Evolutionary conservation across 2,888 invertebrate species (phyloP), one percentile per base, ranked within the genome.

Genomic region (Chesias legatella): DNA sequence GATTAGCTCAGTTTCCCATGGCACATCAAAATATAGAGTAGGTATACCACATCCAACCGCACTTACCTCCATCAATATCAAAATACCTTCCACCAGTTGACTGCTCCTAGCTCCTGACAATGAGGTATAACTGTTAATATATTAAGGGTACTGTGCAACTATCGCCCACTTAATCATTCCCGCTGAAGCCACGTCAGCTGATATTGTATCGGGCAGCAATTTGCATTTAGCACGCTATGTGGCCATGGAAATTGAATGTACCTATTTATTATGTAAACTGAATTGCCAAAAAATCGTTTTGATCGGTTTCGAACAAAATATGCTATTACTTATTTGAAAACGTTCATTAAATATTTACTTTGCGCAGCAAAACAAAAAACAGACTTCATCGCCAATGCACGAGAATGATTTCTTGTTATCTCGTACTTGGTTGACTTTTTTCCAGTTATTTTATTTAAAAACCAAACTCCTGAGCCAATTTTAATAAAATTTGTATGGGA

Each of bases 101-200:
- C 29, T 38, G 43, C 38, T 21, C 8, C 22, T 33, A 10, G 8
- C 13, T 33, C 11, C 34, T 33, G 30, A 42, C 39, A 50, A 48
- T 48, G 36, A 44, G 33, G 38, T 32, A 49, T 75, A 74, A 71
- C 70, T 70, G 69, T 69, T 74, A 76, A 81, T 80, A 77, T 77
- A 82, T 78, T 66, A 51, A 50, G 46, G 58, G 70, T 62, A 59
- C 60, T 62, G 61, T 65, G 69, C 68, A 72, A 73, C 72, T 72
- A 77, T 74, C 69, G 63, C 56, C 56, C 63, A 72, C 71, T 79
- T 72, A 71, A 79, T 82, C 77, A 79, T 76, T 56, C 37, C 38
- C 37, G 63, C 70, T 64, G 67, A 69, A 66, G 67, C 66, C 61
- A 67, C 67, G 64, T 69, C 71, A 69, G 70, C 71, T 69, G 68